phyloP scores from a whole-genome alignment of 1,140 invertebrate genomes.

The Drosophila erecta region DNA sequence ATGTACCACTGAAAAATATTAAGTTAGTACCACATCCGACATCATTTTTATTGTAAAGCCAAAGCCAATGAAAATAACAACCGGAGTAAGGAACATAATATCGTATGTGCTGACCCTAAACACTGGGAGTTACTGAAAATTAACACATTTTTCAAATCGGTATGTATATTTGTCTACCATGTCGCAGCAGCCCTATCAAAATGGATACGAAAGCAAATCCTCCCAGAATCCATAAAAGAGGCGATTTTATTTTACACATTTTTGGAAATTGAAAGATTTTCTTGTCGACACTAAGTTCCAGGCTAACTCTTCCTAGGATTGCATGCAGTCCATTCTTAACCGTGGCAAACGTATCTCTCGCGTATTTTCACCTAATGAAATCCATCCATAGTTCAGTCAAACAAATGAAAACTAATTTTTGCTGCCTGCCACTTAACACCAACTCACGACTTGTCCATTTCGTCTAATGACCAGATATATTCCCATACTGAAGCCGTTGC shows the following conservation, averaged over 20 bases:
- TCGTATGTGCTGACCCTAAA: not conserved
- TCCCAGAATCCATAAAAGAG: not conserved
- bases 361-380: slow-evolving; percentile 15
- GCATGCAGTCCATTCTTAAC: too few relatives aligned
- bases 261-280: not conserved
- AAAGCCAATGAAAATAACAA: not conserved
- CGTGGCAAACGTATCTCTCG: not conserved
- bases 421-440: slow-evolving; percentile 63
- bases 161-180: not conserved
- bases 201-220: not conserved
- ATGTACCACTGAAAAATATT: not conserved
- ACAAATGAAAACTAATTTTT: slow-evolving; percentile 63
- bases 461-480: slow-evolving; percentile 63
- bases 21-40: not conserved
- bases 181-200: not conserved
- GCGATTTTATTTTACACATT: slow-evolving; percentile 3
- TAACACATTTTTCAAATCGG: too few relatives aligned
- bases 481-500: slow-evolving; percentile 7
- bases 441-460: slow-evolving; percentile 72
- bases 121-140: not conserved
- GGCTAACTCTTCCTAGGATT: not conserved
- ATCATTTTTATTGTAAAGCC: not conserved
- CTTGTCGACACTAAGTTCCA: not conserved
- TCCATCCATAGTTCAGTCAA: slow-evolving; percentile 42
- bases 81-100: not conserved